A percentile compares a stretch with the other conserved stretches of the same genome.
Evolutionary conservation across 2,888 invertebrate species (phyloP).

Genomic region (Bembecia ichneumoniformis): DNA sequence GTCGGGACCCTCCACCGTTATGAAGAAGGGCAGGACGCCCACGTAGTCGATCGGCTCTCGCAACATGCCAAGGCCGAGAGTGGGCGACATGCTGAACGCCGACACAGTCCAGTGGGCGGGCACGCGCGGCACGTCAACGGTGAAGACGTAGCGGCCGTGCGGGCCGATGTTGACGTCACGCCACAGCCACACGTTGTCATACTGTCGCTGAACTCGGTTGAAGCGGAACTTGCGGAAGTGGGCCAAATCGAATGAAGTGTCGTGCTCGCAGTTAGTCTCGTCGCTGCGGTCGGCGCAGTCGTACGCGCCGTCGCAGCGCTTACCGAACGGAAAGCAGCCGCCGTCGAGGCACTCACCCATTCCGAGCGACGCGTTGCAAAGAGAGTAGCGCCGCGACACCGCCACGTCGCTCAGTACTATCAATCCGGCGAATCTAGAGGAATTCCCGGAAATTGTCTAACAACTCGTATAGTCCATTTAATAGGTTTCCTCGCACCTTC

Average conservation of each 20-base stretch:
- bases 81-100: conserved; percentile 91
- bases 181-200: conserved; percentile 97
- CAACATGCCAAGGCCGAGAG: conserved; percentile 89
- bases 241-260: conserved; percentile 77
- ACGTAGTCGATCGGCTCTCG: conserved; percentile 87
- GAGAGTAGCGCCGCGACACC: conserved; percentile 76
- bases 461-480: not conserved
- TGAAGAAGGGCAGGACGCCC: conserved; percentile 93
- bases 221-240: conserved; percentile 87
- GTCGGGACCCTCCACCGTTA: conserved; percentile 92
- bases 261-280: conserved; percentile 80
- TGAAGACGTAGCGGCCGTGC: conserved; percentile 90
- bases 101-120: conserved; percentile 96
- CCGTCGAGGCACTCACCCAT: conserved; percentile 86
- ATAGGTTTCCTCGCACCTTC: not conserved
- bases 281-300: conserved; percentile 92
- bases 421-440: conserved; percentile 76
- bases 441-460: not conserved
- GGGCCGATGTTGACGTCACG: conserved; percentile 93
- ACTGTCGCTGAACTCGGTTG: conserved; percentile 90
- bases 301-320: conserved; percentile 82
- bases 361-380: conserved; percentile 82
- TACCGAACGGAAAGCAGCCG: conserved; percentile 81
- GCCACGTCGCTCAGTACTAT: conserved; percentile 92
- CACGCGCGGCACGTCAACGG: conserved; percentile 82